These are phyloP conservation scores for Rhinophrynus dorsalis DNA, from an alignment of 2,797 vertebrate genomes.

Conservation along the genomic window DNA sequence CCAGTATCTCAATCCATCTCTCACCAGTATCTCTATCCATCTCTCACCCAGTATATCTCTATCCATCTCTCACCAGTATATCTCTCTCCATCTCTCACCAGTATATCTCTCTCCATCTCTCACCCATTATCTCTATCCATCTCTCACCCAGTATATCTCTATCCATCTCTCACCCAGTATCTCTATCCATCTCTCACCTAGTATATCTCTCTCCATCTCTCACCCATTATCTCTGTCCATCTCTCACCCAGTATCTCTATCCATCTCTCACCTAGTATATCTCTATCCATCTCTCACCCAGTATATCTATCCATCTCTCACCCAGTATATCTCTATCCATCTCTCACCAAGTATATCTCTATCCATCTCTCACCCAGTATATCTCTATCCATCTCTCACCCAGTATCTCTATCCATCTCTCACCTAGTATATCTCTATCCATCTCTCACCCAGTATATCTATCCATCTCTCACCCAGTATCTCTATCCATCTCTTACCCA, in stretches of 20 bases:
- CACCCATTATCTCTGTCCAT: background rate
- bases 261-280: background rate
- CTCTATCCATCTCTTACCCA: no score
- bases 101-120: no score
- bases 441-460: no score
- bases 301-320: background rate
- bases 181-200: no score
- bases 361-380: background rate
- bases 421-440: background rate
- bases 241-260: background rate
- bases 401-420: background rate
- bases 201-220: background rate
- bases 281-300: background rate
- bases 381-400: background rate
- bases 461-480: background rate
- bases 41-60: background rate
- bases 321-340: background rate
- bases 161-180: background rate
- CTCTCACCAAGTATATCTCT: background rate
- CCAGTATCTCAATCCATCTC: background rate
- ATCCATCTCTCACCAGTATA: background rate
- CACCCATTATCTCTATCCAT: background rate
- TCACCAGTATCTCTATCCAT: background rate
- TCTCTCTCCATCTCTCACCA: background rate
- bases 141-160: no score